Base-by-base conservation (phyloP, 1,140 invertebrate species). In the Colletes latitarsis region DNA sequence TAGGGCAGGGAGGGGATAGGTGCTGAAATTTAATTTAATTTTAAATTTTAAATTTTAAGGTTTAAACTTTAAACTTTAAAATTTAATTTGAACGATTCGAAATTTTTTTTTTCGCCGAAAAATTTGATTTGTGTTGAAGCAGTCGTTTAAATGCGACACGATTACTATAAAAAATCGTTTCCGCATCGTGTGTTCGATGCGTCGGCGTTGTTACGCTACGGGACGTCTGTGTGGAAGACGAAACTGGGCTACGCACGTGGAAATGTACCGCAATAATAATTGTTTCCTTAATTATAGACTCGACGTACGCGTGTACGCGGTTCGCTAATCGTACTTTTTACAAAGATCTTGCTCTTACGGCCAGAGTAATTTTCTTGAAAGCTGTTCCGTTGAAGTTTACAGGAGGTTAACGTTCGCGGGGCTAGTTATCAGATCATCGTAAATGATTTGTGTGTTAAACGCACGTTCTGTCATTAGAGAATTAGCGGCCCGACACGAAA, bases 231-330 rank as follows among this genome's bases (percentile, higher is more conserved):
- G 14, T 41, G 57, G 43, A 52, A 17, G 49, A 60, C 64, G 63
- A 80, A 85, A 30, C 55, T 63, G 78, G 67, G 80, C 78, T 82
- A 83, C 82, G 84, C 88, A 87, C 84, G 88, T 88, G 83, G 73
- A 80, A 62, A 83, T 89, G 82, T 91, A 91, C 90, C 90, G 90
- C 89, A 90, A 90, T 86, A 78, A 90, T 91, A 91, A 91, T 91
- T 90, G 86, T 90, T 90, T 74, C 83, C 77, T 89, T 87, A 90
- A 90, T 90, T 90, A 89, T 72, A 64, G 57, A 49, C 82, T 49
- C 64, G 19, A 19, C n/a, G 82, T 79, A 77, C 63, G 66, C 75
- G 66, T 64, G 67, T 77, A 71, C 46, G 19, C 55, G 19, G 43
- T 30, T 69, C 41, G 52, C 39, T 75, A 75, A 76, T 83, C 77